phyloP scores from a whole-genome alignment of 2,113 vertebrate species.

The Anguilla japonica region DNA sequence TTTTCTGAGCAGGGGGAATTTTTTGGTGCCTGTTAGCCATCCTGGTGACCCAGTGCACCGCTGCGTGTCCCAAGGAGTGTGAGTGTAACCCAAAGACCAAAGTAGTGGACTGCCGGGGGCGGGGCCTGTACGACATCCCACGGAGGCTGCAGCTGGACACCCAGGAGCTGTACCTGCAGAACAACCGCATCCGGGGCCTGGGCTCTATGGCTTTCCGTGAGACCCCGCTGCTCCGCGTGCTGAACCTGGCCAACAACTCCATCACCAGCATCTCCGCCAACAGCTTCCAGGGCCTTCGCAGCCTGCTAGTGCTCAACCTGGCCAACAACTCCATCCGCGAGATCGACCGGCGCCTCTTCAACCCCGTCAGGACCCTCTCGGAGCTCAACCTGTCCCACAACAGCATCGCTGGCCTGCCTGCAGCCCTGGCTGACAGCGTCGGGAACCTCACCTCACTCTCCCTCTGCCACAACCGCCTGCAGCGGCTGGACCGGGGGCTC shows the following conservation, averaged over 20 bases:
- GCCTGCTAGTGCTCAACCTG: conserved; percentile 81
- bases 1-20: conserved; percentile 67
- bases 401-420: conserved; percentile 78
- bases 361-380: conserved; percentile 77
- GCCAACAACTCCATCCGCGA: conserved; percentile 83
- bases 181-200: conserved; percentile 85
- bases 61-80: conserved; percentile 82
- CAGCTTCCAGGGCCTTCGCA: conserved; percentile 78
- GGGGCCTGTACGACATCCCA: conserved; percentile 83
- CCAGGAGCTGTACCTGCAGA: conserved; percentile 82
- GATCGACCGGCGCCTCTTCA: conserved; percentile 82
- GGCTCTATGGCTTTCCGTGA: conserved; percentile 79
- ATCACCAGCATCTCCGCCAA: conserved; percentile 78
- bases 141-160: conserved; percentile 76
- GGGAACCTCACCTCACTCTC: conserved; percentile 84
- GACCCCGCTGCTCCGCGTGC: conserved; percentile 74
- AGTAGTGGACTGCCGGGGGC: conserved; percentile 84
- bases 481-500: conserved; percentile 77
- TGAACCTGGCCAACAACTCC: conserved; percentile 92
- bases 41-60: conserved; percentile 49
- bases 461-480: conserved; percentile 82
- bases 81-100: conserved; percentile 75
- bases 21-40: conserved; percentile 60
- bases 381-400: conserved; percentile 90
- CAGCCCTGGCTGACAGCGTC: conserved; percentile 76